phyloP scores from a whole-genome alignment of 2,888 invertebrate species.

The Ditylenchus weischeri region DNA sequence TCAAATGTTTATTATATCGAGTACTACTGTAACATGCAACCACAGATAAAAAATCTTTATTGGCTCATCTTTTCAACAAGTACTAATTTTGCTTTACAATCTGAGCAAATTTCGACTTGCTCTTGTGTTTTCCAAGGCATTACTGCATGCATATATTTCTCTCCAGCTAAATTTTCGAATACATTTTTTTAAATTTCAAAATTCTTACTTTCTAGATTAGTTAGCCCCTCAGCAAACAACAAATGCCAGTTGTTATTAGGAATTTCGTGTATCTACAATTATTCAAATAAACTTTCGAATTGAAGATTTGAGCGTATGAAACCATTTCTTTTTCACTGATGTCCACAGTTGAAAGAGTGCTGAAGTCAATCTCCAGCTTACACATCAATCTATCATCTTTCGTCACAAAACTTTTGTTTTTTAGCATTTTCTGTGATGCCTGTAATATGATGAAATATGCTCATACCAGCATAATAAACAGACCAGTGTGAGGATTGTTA shows the following conservation, averaged over 20 bases:
- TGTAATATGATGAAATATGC: not conserved
- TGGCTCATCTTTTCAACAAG: not conserved
- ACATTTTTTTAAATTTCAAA: not conserved
- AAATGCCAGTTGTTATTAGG: not conserved
- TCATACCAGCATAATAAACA: too few relatives aligned
- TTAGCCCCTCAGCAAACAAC: constrained; percentile 4
- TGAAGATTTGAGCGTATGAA: too few relatives aligned
- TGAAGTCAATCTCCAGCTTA: not conserved
- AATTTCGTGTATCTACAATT: not conserved
- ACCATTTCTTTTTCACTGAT: not conserved
- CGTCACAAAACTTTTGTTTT: not conserved
- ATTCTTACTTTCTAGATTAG: not conserved
- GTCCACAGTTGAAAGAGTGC: not conserved
- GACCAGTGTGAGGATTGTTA: too few relatives aligned
- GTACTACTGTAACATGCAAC: too few relatives aligned
- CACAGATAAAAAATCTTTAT: not conserved
- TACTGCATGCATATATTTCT: constrained; percentile 2
- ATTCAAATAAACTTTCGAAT: too few relatives aligned
- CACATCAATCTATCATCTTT: constrained; percentile 1
- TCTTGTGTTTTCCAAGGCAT: constrained; percentile 2
- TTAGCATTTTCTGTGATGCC: constrained; percentile 4
- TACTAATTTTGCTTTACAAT: not conserved
- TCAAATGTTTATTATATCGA: too few relatives aligned
- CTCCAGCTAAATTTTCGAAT: not conserved
- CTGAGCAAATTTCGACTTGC: not conserved